Base-by-base conservation (phyloP, 2,888 invertebrate species). In the Pseudolycoriella hygida region DNA sequence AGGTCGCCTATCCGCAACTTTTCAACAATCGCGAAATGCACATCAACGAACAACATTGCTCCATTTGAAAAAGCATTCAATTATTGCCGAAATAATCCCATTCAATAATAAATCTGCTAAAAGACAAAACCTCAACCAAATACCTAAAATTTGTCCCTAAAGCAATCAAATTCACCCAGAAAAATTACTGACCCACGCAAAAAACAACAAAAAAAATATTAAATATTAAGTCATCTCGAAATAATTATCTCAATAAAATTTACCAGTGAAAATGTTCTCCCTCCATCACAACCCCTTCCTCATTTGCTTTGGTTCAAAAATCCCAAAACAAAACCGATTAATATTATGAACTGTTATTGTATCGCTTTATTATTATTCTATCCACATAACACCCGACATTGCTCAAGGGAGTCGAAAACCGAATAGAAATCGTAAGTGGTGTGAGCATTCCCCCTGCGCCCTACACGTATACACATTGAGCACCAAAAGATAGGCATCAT, bases 291-390 rank as follows among this genome's bases (percentile, higher is more conserved):
- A 34, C 34, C 34, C 34, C 15, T 34, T 34, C 25, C 8, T 25
- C 25, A 25, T 25, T 34, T 34, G 34, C 12, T 34, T 5, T 34
- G 34, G 34, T 34, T 34, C 34, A 34, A 34, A 34, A 34, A 34
- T 34, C 34, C 34, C 34, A 34, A 34, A 34, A 34, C 34, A 34
- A 34, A 34, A 34, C 34, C 34, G 34, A 34, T 34, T 34, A 34
- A 34, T 34, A 34, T 34, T 34, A 34, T 34, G 34, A 34, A 34
- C 34, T 34, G 34, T 34, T 34, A 34, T 34, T 34, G 34, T 34
- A 34, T 34, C 34, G 34, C 34, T 34, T 34, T 34, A 34, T 34
- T 34, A 34, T 34, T 34, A 34, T 34, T 34, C 34, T 14, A 34
- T 34, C 34, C 34, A 34, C 34, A 34, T 34, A 34, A 34, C 34